A percentile compares a stretch with the other conserved stretches of the same genome.
phyloP scores from a whole-genome alignment of 2,797 vertebrate species.

The Decapterus maruadsi region DNA sequence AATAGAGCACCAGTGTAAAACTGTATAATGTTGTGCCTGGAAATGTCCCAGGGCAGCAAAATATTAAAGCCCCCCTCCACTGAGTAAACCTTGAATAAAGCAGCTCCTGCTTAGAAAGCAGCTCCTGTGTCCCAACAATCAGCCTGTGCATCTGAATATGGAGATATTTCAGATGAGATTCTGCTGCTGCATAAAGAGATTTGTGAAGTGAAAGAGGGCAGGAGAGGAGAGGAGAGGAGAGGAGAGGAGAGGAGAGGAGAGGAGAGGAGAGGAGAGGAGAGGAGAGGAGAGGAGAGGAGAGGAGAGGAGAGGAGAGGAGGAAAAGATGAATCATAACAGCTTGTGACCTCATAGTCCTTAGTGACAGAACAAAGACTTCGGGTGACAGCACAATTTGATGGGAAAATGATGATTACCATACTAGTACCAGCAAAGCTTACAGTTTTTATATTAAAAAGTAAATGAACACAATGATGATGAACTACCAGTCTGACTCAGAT shows the following conservation, averaged over 20 bases:
- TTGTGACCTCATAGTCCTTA: no score
- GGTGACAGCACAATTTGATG: not conserved
- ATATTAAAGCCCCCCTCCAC: not conserved
- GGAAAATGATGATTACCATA: no score
- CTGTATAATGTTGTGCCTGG: constrained; percentile 8
- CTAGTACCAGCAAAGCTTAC: no score
- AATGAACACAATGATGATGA: no score
- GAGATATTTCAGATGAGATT: constrained; percentile 9
- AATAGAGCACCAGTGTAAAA: not conserved
- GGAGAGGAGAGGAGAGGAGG: not conserved
- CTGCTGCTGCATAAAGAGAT: constrained; percentile 17
- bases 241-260: not conserved
- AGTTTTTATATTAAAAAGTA: no score
- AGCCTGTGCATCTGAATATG: constrained; percentile 6
- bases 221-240: not conserved
- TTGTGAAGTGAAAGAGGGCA: not conserved
- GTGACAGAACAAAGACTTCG: not conserved
- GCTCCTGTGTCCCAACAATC: constrained; percentile 1
- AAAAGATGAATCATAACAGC: not conserved
- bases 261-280: not conserved
- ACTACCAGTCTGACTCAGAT: not conserved
- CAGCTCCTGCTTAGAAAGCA: constrained; percentile 1
- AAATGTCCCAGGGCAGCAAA: constrained; percentile 5
- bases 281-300: not conserved
- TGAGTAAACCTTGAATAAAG: constrained; percentile 20